Evolutionary conservation across 2,888 invertebrate genomes (phyloP).

Genomic region (Coleophora deauratella): DNA sequence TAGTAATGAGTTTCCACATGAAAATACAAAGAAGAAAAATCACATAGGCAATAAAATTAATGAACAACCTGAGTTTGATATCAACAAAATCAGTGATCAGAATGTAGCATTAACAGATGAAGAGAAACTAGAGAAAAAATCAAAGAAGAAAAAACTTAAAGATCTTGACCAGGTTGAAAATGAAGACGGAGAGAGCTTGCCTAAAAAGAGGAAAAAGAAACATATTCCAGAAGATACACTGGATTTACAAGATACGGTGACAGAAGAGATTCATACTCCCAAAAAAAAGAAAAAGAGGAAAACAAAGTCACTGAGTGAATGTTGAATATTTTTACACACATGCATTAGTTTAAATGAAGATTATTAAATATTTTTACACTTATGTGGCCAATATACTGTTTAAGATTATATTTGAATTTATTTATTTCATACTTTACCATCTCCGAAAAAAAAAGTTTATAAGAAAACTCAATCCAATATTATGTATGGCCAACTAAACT

Average conservation of each 20-base stretch:
- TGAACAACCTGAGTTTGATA: background rate
- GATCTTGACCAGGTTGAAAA: conserved; percentile 7
- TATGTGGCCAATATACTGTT: conserved; percentile 8
- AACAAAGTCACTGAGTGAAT: conserved; percentile 38
- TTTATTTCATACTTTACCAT: too few relatives aligned
- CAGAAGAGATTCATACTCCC: conserved; percentile 30
- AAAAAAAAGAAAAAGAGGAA: conserved; percentile 55
- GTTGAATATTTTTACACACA: too few relatives aligned
- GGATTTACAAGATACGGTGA: conserved; percentile 12
- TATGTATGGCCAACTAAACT: too few relatives aligned
- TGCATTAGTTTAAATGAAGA: too few relatives aligned
- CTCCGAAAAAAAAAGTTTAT: too few relatives aligned
- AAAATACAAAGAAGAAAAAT: conserved; percentile 12
- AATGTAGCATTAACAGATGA: conserved; percentile 2
- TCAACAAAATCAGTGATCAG: conserved; percentile 11
- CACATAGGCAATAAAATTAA: background rate
- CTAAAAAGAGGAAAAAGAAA: conserved; percentile 27
- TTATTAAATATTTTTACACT: conserved; percentile 1
- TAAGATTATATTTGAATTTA: too few relatives aligned
- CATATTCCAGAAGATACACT: background rate
- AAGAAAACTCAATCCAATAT: too few relatives aligned
- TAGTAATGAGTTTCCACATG: conserved; percentile 3
- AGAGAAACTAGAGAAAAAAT: conserved; percentile 21
- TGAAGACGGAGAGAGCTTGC: conserved; percentile 17
- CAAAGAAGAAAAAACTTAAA: conserved; percentile 19